phyloP scores from a whole-genome alignment of 2,797 vertebrate species.

The Microctenopoma lineatum region DNA sequence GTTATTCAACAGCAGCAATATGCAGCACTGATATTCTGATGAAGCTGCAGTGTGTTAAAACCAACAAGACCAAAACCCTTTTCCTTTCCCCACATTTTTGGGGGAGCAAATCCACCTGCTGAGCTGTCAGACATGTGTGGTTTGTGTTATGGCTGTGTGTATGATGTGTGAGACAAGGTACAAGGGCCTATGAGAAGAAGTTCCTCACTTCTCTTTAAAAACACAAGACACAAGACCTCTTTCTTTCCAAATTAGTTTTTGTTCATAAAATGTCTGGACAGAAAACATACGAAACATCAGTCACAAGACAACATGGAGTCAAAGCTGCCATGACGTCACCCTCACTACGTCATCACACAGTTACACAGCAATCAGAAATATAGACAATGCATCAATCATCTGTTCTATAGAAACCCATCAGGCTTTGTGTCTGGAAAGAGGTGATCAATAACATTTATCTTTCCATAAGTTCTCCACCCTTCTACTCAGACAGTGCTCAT shows the following conservation, averaged over 20 bases:
- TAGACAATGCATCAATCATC: not conserved
- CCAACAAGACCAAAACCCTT: no score
- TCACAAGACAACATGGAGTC: constrained; percentile 34
- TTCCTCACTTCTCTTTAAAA: no score
- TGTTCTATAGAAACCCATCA: constrained; percentile 5
- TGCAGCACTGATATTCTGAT: no score
- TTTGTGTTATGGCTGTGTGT: no score
- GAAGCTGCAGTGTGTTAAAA: no score
- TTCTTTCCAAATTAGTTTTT: constrained; percentile 43
- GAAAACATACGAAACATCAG: constrained; percentile 62
- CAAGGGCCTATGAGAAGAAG: no score
- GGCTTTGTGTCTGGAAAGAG: constrained; percentile 18
- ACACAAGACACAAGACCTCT: not conserved
- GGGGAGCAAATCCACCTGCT: no score
- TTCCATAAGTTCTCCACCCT: not conserved
- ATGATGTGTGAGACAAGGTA: no score
- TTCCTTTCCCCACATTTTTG: no score
- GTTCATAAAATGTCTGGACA: constrained; percentile 67
- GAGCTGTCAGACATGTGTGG: no score
- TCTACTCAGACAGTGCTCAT: not conserved
- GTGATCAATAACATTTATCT: constrained; percentile 23
- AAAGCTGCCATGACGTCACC: constrained; percentile 18
- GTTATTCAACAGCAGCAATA: no score
- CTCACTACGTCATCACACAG: constrained; percentile 10
- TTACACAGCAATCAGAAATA: constrained; percentile 17